Conservation (phyloP, 2,113 vertebrate species). For the Antechinus stuartii region DNA sequence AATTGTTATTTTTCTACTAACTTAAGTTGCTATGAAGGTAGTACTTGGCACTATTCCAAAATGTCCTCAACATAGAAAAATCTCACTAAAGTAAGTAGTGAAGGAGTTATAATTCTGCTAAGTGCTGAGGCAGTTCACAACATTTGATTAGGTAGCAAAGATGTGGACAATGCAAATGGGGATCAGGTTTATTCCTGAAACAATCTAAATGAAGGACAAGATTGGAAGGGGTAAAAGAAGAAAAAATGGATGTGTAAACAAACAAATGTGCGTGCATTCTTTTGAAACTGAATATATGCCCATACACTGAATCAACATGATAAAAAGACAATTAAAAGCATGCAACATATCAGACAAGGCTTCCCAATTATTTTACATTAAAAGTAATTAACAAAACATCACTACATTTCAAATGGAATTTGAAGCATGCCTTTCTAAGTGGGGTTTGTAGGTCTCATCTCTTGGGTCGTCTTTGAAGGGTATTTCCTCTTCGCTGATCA, state of each 20-base stretch:
- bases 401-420: neutral
- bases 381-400: neutral
- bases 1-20: neutral
- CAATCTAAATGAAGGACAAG: neutral
- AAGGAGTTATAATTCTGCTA: conserved; percentile 15
- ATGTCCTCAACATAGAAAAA: conserved; percentile 10
- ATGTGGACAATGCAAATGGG: neutral
- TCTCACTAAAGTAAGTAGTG: neutral
- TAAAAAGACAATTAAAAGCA: conserved; percentile 24
- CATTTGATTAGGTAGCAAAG: conserved; percentile 41
- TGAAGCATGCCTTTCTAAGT: conserved; percentile 88
- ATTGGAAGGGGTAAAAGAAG: neutral
- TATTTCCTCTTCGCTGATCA: conserved; percentile 90
- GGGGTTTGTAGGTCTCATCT: conserved; percentile 90
- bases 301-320: conserved; percentile 16
- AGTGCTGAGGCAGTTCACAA: conserved; percentile 6
- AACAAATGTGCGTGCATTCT: neutral
- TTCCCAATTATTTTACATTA: conserved; percentile 17
- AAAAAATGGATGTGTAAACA: neutral
- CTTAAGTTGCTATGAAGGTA: neutral
- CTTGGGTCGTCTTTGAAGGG: conserved; percentile 91
- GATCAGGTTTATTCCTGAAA: conserved; percentile 7
- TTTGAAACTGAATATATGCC: conserved; percentile 44
- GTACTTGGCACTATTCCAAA: neutral
- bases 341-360: neutral